Percentiles rank a stretch among this genome's conserved stretches.
Evolutionary conservation across 1,140 invertebrate species (phyloP).

Genomic region (Leptopilina boulardi): DNA sequence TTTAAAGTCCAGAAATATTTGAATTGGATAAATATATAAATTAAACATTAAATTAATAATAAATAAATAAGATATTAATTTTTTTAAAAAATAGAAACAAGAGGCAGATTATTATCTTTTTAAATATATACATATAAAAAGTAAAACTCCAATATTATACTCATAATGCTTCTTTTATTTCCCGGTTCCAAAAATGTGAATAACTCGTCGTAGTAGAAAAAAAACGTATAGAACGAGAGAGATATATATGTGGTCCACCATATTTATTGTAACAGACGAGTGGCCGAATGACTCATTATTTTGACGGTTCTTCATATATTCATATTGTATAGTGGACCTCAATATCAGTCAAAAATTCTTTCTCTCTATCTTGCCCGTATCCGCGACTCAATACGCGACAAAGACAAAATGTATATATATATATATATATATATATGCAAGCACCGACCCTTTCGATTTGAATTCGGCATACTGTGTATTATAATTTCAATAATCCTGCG

Average conservation of each 20-base stretch:
- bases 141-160: neutral
- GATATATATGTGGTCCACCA: slow-evolving; percentile 60
- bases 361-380: slow-evolving; percentile 47
- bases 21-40: no score
- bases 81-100: no score
- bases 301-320: slow-evolving; percentile 63
- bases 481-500: slow-evolving; percentile 69
- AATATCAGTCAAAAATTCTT: slow-evolving; percentile 40
- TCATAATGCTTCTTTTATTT: slow-evolving; percentile 39
- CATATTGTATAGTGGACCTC: slow-evolving; percentile 51
- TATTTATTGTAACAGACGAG: slow-evolving; percentile 61
- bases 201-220: slow-evolving; percentile 35
- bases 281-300: slow-evolving; percentile 71
- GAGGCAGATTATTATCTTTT: no score
- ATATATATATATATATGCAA: no score
- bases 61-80: no score
- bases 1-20: no score
- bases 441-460: slow-evolving; percentile 55
- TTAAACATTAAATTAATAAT: no score
- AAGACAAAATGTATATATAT: slow-evolving; percentile 43
- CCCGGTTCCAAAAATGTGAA: slow-evolving; percentile 31
- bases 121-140: no score
- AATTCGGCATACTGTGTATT: slow-evolving; percentile 60
- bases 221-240: slow-evolving; percentile 55
- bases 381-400: slow-evolving; percentile 47